A percentile compares a stretch with the other conserved stretches of the same genome.
Conservation (phyloP, 2,888 invertebrate species). For the Pseudococcus viburni region DNA sequence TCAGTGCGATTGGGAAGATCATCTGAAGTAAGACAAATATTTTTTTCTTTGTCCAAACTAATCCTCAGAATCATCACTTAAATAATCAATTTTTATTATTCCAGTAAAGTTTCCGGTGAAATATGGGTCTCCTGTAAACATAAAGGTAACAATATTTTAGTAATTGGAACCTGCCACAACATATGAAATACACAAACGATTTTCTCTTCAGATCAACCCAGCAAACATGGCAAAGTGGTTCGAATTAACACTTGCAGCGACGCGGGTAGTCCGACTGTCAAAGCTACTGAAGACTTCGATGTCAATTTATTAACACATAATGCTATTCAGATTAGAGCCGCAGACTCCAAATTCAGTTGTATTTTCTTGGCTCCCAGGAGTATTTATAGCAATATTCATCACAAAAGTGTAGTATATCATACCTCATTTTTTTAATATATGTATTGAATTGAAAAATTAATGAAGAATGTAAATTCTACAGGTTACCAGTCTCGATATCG, state of each 20-base stretch:
- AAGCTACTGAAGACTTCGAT: conserved; percentile 68
- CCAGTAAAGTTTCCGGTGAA: conserved; percentile 73
- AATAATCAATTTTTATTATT: conserved; percentile 68
- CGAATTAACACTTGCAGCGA: conserved; percentile 66
- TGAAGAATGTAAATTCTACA: not conserved
- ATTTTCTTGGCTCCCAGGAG: conserved; percentile 70
- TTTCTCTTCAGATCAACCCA: conserved; percentile 67
- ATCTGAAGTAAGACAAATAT: conserved; percentile 66
- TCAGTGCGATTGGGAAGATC: conserved; percentile 68
- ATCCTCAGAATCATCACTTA: not conserved
- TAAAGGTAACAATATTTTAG: conserved; percentile 68
- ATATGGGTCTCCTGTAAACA: conserved; percentile 75
- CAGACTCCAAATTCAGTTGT: conserved; percentile 68
- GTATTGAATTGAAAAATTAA: not conserved
- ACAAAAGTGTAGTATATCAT: conserved; percentile 71
- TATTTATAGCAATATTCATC: conserved; percentile 70
- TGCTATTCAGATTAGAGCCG: conserved; percentile 68
- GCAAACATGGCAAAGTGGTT: conserved; percentile 69
- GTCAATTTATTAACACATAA: conserved; percentile 67
- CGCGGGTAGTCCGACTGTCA: conserved; percentile 65
- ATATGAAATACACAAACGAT: too few species aligned
- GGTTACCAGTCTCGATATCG: conserved; percentile 43
- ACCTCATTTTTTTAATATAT: not conserved
- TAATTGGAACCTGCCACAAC: too few species aligned
- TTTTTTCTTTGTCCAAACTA: not conserved